Conservation (phyloP, 1,140 invertebrate species). For the Steinernema khuongi region DNA sequence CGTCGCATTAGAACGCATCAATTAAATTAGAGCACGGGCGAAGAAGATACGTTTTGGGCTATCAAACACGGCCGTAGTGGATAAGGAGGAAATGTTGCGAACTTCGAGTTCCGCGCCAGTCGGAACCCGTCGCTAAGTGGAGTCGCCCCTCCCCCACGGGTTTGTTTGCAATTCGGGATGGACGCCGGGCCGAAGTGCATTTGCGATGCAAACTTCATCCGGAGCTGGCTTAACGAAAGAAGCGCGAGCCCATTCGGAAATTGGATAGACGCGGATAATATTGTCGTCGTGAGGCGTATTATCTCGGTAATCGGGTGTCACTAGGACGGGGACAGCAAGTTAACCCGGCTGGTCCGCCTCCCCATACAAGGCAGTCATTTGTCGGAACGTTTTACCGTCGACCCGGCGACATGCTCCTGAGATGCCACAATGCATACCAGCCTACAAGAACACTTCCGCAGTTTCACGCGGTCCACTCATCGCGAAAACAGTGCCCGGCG, state of each 20-base stretch:
- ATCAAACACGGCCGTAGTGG: no score
- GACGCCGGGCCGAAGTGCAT: background rate
- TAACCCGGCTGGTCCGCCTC: no score
- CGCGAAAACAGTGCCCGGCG: no score
- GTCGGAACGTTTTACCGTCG: background rate
- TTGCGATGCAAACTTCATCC: no score
- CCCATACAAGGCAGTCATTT: background rate
- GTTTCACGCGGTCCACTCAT: no score
- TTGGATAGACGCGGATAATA: constrained; percentile 10
- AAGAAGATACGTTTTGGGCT: no score
- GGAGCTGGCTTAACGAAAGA: background rate
- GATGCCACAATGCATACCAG: background rate
- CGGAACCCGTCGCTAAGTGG: background rate
- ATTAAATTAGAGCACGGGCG: no score
- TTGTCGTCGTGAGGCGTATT: background rate
- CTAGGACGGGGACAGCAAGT: background rate
- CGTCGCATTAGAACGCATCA: no score
- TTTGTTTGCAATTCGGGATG: background rate
- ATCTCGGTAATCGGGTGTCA: background rate
- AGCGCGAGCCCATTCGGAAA: background rate
- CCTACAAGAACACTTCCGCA: no score
- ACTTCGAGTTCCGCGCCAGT: no score
- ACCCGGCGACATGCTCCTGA: background rate
- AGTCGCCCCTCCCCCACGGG: background rate
- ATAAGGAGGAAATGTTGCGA: no score